A percentile compares a stretch with the other conserved stretches of the same genome.
These are phyloP conservation scores for Brevimyrus niger DNA, from an alignment of 2,113 vertebrate genomes.

Conservation along the genomic window DNA sequence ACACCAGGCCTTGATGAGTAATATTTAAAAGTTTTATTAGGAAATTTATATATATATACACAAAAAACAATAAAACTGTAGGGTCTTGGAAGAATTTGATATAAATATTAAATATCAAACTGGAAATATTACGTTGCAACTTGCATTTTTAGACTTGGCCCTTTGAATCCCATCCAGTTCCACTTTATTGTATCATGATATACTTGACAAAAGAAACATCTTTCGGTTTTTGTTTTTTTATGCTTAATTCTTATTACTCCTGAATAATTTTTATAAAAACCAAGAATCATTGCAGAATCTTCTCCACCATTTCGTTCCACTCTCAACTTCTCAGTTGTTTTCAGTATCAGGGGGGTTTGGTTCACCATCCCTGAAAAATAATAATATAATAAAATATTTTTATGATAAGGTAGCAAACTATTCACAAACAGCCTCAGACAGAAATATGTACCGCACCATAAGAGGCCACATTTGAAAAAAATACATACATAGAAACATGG, in stretches of 20 bases:
- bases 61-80: background rate
- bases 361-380: background rate
- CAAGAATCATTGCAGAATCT: background rate
- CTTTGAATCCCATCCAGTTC: background rate
- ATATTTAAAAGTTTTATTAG: background rate
- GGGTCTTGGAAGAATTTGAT: background rate
- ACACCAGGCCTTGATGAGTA: background rate
- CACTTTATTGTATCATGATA: background rate
- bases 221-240: background rate
- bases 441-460: background rate
- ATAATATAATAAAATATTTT: background rate
- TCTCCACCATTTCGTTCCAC: background rate
- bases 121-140: background rate
- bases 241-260: background rate
- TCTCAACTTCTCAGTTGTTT: background rate
- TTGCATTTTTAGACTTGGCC: background rate
- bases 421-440: background rate
- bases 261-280: background rate
- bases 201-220: background rate
- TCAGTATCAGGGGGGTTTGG: background rate
- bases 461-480: background rate
- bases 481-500: background rate
- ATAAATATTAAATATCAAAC: background rate
- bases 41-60: background rate
- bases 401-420: background rate